Evolutionary conservation across 2,888 invertebrate genomes (phyloP), one percentile per base, ranked within the genome.

Genomic region (Entomobrya proxima): DNA sequence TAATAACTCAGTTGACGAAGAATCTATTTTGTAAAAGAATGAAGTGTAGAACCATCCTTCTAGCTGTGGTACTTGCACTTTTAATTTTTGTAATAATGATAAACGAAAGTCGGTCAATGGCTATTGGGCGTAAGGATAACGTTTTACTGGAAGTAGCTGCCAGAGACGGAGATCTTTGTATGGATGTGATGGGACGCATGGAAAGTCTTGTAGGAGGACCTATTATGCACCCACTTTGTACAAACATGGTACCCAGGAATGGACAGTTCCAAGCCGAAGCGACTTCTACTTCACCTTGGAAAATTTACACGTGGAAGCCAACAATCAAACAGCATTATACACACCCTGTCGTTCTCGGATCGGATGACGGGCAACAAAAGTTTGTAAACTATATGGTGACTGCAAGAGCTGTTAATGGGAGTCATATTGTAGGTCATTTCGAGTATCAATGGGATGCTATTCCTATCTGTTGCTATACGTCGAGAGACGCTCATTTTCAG

Each of bases 251-350:
- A 6, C 81, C 81, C 7, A 27, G 61, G 52, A 58, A 40, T 15
- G 74, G 72, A 5, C 18, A 37, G 0, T 82, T 18, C 32, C n/a
- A 37, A n/a, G 61, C 82, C 1, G 47, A 82, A 37, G 21, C 61
- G 11, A 24, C 75, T 0, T 7, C 27, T 11, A 50, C 64, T 7
- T 50, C 75, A 11, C 82, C 82, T 6, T 82, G 76, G 75, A 75
- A 76, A 75, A 75, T 82, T 40, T 75, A 74, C 76, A 47, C 67
- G 2, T 64, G 15, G 13, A 75, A 75, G 30, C 18, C 50, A 2
- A 40, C 52, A 52, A 82, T 82, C 37, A 35, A 24, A 11, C 75
- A 82, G 37, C 40, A 15, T 15, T 37, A 11, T 92, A 92, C 50
- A 2, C 75, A 75, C 13, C 75, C 82, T 3, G 64, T 82, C 21